phyloP scores from a whole-genome alignment of 2,888 invertebrate species.

The Drosophila rellima region DNA sequence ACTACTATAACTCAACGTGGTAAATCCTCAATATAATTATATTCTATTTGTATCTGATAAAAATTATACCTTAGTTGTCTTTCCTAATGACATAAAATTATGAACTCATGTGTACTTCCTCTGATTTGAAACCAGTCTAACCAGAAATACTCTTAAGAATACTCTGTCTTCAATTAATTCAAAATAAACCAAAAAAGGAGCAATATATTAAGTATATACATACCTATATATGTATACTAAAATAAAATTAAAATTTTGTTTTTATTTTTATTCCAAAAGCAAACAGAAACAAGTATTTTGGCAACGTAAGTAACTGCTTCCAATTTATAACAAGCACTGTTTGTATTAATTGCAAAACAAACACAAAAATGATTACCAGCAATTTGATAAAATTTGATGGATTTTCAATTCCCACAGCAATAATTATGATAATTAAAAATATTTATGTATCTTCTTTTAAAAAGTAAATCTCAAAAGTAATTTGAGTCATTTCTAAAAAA shows the following conservation, averaged over 20 bases:
- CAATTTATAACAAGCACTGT: background rate
- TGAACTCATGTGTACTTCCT: conserved; percentile 53
- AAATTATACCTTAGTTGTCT: conserved; percentile 29
- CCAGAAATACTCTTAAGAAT: conserved; percentile 61
- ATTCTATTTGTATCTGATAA: conserved; percentile 12
- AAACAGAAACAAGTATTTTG: background rate
- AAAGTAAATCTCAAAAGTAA: no score
- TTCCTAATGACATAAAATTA: conserved; percentile 29
- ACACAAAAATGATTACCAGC: background rate
- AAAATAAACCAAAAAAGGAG: conserved; percentile 61
- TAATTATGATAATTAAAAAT: no score
- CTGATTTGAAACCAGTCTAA: conserved; percentile 67
- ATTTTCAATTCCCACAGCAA: background rate
- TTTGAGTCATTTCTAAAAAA: background rate
- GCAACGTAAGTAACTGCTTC: background rate
- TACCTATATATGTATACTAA: conserved; percentile 40
- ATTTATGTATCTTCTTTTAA: no score
- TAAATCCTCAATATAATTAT: conserved; percentile 9
- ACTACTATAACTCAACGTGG: conserved; percentile 15
- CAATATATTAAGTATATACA: conserved; percentile 57
- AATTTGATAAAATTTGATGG: background rate
- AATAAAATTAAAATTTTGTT: conserved; percentile 10
- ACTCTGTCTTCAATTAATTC: conserved; percentile 70
- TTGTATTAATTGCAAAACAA: background rate
- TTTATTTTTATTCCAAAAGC: background rate